These are phyloP conservation scores for Periparus ater DNA, from an alignment of 2,797 vertebrate genomes.

Conservation along the genomic window DNA sequence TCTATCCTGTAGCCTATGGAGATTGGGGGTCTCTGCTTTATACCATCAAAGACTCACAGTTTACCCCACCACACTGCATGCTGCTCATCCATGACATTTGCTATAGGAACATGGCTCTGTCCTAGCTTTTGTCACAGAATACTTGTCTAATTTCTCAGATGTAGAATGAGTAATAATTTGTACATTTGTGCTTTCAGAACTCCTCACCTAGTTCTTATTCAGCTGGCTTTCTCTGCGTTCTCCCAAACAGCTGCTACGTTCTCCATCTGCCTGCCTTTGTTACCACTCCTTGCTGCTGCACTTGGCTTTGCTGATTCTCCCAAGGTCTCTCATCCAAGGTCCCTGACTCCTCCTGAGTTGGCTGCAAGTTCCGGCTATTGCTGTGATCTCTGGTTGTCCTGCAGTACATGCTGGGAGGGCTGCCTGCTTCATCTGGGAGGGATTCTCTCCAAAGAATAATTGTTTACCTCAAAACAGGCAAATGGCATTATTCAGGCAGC, in stretches of 20 bases:
- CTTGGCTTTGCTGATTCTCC: background rate
- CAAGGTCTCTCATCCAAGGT: background rate
- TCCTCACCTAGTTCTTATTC: background rate
- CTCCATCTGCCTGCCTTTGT: background rate
- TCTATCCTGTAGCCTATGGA: background rate
- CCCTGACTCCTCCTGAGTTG: background rate
- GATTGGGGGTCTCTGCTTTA: accelerated
- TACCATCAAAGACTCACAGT: background rate
- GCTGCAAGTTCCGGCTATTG: background rate
- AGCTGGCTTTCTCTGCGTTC: background rate
- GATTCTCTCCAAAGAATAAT: background rate
- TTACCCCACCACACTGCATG: accelerated
- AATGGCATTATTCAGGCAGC: background rate
- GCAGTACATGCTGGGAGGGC: background rate
- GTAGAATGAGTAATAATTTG: background rate
- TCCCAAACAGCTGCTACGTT: background rate
- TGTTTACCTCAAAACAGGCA: background rate
- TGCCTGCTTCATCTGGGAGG: background rate
- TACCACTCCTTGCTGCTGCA: accelerated
- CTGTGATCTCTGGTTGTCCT: background rate
- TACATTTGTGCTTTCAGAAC: background rate
- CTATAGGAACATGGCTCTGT: background rate
- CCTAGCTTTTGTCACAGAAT: background rate
- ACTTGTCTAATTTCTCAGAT: background rate
- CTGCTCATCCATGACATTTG: background rate